Conservation (phyloP, 1,140 invertebrate species). For the Bemisia tabaci region DNA sequence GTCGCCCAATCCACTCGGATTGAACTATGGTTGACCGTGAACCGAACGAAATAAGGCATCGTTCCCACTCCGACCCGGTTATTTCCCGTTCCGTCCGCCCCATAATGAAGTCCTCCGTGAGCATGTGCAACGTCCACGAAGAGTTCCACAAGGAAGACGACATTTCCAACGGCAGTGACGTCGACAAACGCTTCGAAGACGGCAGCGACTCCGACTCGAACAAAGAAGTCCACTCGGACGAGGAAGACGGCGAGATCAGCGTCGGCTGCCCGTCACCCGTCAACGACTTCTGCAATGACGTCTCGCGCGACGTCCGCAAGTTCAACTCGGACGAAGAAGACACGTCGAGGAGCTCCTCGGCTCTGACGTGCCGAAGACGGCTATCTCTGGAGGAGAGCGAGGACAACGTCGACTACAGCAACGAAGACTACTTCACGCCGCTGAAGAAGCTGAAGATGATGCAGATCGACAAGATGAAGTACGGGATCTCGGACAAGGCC, state of each 20-base stretch:
- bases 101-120: not conserved
- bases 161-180: not conserved
- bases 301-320: conserved; percentile 16
- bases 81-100: too few relatives aligned
- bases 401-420: conserved; percentile 23
- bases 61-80: too few relatives aligned
- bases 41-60: too few relatives aligned
- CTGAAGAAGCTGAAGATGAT: conserved; percentile 73
- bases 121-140: not conserved
- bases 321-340: conserved; percentile 3
- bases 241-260: conserved; percentile 47
- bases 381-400: conserved; percentile 18
- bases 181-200: not conserved
- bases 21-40: too few relatives aligned
- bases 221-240: conserved; percentile 10
- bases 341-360: conserved; percentile 8
- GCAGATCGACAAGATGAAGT: conserved; percentile 31
- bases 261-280: conserved; percentile 55
- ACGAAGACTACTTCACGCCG: conserved; percentile 67
- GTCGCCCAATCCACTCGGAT: too few relatives aligned
- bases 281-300: conserved; percentile 23
- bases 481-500: conserved; percentile 20
- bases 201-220: not conserved
- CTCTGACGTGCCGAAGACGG: conserved; percentile 17
- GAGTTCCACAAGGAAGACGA: not conserved